Conservation (phyloP, 1,140 invertebrate species). For the Callitettix versicolor region DNA sequence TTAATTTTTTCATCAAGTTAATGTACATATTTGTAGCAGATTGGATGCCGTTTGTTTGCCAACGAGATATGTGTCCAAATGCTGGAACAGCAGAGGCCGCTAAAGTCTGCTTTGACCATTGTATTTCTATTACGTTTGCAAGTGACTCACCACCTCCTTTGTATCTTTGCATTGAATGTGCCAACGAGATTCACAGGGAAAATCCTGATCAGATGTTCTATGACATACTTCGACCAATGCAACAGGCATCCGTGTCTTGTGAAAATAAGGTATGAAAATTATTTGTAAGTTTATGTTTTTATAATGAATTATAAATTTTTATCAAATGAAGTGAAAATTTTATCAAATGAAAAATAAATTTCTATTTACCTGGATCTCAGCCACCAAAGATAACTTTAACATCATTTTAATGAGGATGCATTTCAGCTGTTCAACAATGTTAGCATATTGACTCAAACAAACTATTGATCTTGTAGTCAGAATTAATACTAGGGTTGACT, state of each 20-base stretch:
- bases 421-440: too few species aligned
- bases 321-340: too few species aligned
- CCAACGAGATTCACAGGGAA: constrained; percentile 77
- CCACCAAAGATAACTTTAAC: too few species aligned
- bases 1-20: not conserved
- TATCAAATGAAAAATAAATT: not conserved
- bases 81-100: constrained; percentile 73
- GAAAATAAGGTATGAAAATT: constrained; percentile 77
- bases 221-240: constrained; percentile 88
- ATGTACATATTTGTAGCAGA: constrained; percentile 42
- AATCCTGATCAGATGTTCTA: constrained; percentile 77
- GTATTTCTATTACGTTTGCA: constrained; percentile 70
- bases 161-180: constrained; percentile 93
- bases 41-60: constrained; percentile 66
- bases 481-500: too few species aligned
- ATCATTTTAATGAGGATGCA: too few species aligned
- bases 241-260: constrained; percentile 86
- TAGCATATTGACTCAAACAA: too few species aligned
- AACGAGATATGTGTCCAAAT: constrained; percentile 76
- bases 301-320: too few species aligned
- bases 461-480: too few species aligned
- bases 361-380: not conserved
- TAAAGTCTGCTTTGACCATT: constrained; percentile 84
- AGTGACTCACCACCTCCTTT: constrained; percentile 83
- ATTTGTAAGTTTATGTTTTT: not conserved